Conservation (phyloP, 2,888 invertebrate species). For the Anticlea derivata region DNA sequence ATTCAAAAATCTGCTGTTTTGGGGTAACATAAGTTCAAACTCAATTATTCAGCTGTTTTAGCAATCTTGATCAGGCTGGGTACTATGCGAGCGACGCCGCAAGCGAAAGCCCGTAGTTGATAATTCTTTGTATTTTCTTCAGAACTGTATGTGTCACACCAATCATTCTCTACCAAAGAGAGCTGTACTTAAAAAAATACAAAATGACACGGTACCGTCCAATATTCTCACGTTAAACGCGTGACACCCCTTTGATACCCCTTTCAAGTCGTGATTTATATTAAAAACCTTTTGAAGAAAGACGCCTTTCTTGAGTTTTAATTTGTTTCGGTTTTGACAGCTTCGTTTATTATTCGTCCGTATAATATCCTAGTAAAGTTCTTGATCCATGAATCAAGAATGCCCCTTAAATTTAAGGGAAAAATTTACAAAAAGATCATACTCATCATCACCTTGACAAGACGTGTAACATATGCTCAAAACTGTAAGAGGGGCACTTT, state of each 20-base stretch:
- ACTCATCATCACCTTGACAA: no score
- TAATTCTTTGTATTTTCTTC: background rate
- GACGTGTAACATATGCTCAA: no score
- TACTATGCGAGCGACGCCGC: no score
- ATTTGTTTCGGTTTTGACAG: constrained; percentile 17
- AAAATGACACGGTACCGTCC: constrained; percentile 58
- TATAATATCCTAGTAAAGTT: background rate
- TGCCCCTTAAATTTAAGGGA: no score
- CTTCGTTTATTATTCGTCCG: constrained; percentile 6
- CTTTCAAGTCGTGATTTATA: constrained; percentile 27
- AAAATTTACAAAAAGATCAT: no score
- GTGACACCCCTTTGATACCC: constrained; percentile 23
- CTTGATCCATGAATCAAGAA: no score
- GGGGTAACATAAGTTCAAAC: no score
- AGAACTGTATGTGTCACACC: constrained; percentile 10
- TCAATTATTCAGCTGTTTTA: no score
- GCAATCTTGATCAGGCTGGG: no score
- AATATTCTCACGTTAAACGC: constrained; percentile 39
- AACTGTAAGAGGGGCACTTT: no score
- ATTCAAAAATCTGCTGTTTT: no score
- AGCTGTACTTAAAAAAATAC: constrained; percentile 50
- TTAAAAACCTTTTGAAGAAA: constrained; percentile 16
- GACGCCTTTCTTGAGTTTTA: constrained; percentile 12
- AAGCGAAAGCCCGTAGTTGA: no score
- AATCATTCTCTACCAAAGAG: constrained; percentile 15